Conservation (phyloP, 2,113 vertebrate species). For the Callopanchax toddi region DNA sequence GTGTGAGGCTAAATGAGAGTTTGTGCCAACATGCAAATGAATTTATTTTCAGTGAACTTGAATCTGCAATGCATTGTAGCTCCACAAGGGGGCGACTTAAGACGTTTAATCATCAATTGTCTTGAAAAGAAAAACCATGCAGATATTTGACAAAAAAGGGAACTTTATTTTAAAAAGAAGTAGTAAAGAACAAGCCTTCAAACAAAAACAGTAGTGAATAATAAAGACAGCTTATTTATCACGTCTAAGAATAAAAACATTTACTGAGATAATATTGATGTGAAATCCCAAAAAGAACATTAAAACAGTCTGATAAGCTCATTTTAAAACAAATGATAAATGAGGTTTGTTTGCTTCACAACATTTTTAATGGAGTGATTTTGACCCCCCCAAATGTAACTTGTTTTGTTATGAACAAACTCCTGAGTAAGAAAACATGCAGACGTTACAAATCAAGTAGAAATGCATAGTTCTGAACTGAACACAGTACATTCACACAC, state of each 20-base stretch:
- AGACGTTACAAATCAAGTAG: background rate
- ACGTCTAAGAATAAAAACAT: background rate
- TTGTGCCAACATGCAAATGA: too few relatives aligned
- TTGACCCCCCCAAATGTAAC: conserved; percentile 10
- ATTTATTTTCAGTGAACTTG: too few relatives aligned
- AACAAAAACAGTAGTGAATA: background rate
- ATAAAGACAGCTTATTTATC: background rate
- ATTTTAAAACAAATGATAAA: conserved; percentile 1
- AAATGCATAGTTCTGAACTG: conserved; percentile 6
- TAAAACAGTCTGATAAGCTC: background rate
- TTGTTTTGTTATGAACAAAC: conserved; percentile 1
- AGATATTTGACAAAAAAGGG: too few relatives aligned
- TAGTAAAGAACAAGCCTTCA: conserved; percentile 8
- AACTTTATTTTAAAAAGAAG: too few relatives aligned
- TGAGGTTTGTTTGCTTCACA: background rate
- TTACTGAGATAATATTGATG: too few relatives aligned
- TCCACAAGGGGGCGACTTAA: conserved; percentile 34
- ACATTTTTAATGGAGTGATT: conserved; percentile 1
- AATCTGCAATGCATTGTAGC: too few relatives aligned
- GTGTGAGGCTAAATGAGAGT: too few relatives aligned
- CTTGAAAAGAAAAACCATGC: too few relatives aligned
- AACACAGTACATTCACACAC: background rate
- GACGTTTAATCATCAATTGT: too few relatives aligned
- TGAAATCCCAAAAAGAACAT: too few relatives aligned
- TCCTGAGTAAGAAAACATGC: background rate